These are phyloP conservation scores for Myotis yumanensis DNA, from an alignment of 2,113 vertebrate species.

Conservation along the genomic window DNA sequence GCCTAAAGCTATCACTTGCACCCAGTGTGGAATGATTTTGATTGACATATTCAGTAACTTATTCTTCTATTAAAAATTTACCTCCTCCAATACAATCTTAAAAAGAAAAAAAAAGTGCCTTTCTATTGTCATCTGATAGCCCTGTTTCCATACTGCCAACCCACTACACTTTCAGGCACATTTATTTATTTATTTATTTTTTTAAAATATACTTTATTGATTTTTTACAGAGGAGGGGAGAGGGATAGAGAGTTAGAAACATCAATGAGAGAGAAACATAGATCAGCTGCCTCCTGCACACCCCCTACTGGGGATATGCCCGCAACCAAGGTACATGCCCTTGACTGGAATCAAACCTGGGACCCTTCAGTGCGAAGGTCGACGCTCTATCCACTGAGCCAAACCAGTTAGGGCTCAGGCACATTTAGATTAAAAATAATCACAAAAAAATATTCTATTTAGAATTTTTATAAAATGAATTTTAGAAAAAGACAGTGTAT, in stretches of 20 bases:
- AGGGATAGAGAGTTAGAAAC: too few species aligned
- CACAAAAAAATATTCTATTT: not conserved
- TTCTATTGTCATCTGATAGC: not conserved
- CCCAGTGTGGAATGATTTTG: not conserved
- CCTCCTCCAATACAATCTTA: not conserved
- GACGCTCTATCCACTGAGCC: too few species aligned
- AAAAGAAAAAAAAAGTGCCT: not conserved
- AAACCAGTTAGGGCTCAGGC: not conserved
- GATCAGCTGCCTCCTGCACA: too few species aligned
- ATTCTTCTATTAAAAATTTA: constrained; percentile 24
- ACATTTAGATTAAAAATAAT: not conserved
- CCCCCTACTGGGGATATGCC: too few species aligned
- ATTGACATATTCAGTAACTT: not conserved
- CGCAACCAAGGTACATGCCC: too few species aligned
- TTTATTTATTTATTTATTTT: not conserved
- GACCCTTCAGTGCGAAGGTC: too few species aligned
- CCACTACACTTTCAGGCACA: not conserved
- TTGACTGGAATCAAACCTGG: too few species aligned
- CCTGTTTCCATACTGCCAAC: not conserved
- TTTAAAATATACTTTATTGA: too few species aligned
- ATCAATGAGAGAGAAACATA: too few species aligned
- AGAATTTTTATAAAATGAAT: not conserved
- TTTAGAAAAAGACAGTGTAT: not conserved
- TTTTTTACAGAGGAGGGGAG: too few species aligned
- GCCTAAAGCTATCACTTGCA: not conserved